Evolutionary conservation across 2,113 vertebrate species (phyloP), one percentile per base, ranked within the genome.

Genomic region (Acanthisitta chloris): DNA sequence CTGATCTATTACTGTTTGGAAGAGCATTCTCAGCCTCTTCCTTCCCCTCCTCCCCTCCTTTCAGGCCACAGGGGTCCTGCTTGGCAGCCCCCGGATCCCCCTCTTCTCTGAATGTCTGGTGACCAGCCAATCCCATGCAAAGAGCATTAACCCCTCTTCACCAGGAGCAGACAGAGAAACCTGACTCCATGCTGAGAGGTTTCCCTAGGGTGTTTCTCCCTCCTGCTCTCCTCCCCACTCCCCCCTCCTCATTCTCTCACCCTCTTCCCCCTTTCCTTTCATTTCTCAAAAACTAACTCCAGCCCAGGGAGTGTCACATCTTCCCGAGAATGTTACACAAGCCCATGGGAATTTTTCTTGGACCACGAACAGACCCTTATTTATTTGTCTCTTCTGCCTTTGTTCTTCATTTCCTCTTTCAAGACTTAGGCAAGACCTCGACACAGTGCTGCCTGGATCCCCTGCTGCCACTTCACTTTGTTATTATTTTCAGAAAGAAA

Each of bases 331-430:
- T 15, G 46, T 92, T 92, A 88, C 71, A 81, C 7, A 6, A 87
- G 66, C 86, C 74, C 88, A 81, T 73, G 95, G 92, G 90, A 93
- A 85, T 93, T 92, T 96, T 83, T 88, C 86, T 94, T 96, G 94
- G 94, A 83, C 86, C 81, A 92, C 40, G 51, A 97, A 95, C 89
- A 94, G 93, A 84, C 86, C 88, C 90, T 88, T 96, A 96, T 97
- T 97, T 95, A 96, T 94, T 96, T 97, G 92, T 92, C 86, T 95
- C 93, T 88, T 92, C 78, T 94, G 90, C 93, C 74, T 97, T 97
- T 97, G 94, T 97, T 97, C 95, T 92, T 92, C 69, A 96, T 79
- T 97, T 97, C 97, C 97, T 95, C 92, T 88, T 89, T 91, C 92
- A 95, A 82, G 94, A 70, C 91, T 96, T 86, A 93, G 49, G 92